Percentiles rank a stretch among this genome's conserved stretches.
Conservation (phyloP, 2,888 invertebrate species). For the Apamea monoglypha region DNA sequence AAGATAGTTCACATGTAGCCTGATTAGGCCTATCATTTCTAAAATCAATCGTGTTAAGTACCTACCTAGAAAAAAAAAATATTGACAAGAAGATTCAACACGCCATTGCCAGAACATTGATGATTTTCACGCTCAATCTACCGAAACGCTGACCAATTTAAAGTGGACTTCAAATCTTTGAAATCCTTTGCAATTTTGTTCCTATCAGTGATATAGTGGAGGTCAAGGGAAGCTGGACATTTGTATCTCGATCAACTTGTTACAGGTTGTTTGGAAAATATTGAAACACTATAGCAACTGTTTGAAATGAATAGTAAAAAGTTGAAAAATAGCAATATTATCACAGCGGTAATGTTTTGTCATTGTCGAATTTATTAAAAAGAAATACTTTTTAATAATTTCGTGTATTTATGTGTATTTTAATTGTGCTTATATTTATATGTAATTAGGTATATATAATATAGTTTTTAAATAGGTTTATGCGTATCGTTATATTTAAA, state of each 20-base stretch:
- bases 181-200: not conserved
- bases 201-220: not conserved
- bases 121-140: constrained; percentile 16
- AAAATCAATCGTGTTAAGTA: not conserved
- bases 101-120: constrained; percentile 25
- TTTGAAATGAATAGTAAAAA: constrained; percentile 14
- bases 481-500: too few species aligned
- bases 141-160: constrained; percentile 8
- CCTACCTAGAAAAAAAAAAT: not conserved
- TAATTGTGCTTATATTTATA: too few species aligned
- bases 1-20: not conserved
- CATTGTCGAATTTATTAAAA: too few species aligned
- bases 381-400: too few species aligned
- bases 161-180: constrained; percentile 15
- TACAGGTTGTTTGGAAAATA: constrained; percentile 29
- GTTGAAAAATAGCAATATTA: not conserved
- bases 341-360: too few species aligned
- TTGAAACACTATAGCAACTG: not conserved
- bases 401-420: too few species aligned
- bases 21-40: not conserved
- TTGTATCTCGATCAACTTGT: not conserved
- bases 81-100: not conserved
- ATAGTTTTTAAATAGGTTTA: too few species aligned
- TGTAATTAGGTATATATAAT: too few species aligned
- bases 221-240: constrained; percentile 27